Conservation (phyloP, 1,140 invertebrate genomes). For the Physella acuta region DNA sequence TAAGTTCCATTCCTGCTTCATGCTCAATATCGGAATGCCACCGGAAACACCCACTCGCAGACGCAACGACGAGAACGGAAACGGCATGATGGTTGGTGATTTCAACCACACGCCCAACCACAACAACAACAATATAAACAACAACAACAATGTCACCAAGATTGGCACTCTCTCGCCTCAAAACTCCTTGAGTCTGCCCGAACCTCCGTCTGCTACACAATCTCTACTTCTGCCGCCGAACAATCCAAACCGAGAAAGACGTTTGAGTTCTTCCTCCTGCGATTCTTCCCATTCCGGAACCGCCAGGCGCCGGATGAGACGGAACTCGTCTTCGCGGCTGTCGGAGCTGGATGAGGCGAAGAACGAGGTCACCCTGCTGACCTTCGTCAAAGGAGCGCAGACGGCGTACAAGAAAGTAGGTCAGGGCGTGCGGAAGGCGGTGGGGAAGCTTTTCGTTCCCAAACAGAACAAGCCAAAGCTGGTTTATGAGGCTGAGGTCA, state of each 20-base stretch:
- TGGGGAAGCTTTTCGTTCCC: not conserved
- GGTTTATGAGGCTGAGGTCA: constrained; percentile 4
- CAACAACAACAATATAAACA: not conserved
- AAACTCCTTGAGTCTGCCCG: not conserved
- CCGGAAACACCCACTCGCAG: not conserved
- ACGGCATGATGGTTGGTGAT: not conserved
- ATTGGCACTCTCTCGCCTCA: not conserved
- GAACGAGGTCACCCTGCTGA: constrained; percentile 7
- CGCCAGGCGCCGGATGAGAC: not conserved
- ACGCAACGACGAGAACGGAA: not conserved
- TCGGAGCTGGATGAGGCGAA: not conserved
- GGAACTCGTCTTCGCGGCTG: constrained; percentile 7
- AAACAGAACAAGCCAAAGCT: not conserved
- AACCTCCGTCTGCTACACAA: not conserved
- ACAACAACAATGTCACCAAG: not conserved
- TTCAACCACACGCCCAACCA: not conserved
- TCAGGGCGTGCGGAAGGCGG: not conserved
- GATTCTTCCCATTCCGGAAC: not conserved
- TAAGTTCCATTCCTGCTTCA: too few relatives aligned
- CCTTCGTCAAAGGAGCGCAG: not conserved
- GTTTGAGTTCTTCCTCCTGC: constrained; percentile 5
- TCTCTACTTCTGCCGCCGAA: constrained; percentile 1
- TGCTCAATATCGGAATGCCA: not conserved
- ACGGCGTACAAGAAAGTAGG: not conserved
- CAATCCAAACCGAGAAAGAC: not conserved